phyloP scores from a whole-genome alignment of 1,140 invertebrate genomes.

The Heliconius melpomene region DNA sequence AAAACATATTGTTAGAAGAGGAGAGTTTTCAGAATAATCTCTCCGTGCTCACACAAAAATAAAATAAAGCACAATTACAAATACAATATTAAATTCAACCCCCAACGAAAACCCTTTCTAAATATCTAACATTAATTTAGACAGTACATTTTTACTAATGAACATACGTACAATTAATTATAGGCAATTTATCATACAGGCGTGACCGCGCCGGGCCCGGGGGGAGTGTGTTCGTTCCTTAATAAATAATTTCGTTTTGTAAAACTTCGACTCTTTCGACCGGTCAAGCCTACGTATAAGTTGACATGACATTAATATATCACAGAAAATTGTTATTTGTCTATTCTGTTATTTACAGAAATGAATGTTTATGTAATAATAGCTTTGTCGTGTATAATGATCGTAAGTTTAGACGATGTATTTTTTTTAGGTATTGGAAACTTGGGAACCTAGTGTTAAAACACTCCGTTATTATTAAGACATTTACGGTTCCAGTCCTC shows the following conservation, averaged over 20 bases:
- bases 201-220: neutral
- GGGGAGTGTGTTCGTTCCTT: neutral
- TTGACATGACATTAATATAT: constrained; percentile 5
- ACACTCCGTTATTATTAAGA: no score
- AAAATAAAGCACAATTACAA: no score
- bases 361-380: neutral
- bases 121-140: neutral
- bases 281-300: constrained; percentile 7
- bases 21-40: no score
- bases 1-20: no score
- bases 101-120: neutral
- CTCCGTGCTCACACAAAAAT: no score
- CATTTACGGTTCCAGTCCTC: no score
- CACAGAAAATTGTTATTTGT: constrained; percentile 6
- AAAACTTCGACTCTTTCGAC: constrained; percentile 1
- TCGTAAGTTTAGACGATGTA: no score
- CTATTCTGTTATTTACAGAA: neutral
- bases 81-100: no score
- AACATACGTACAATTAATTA: constrained; percentile 11
- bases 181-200: constrained; percentile 5
- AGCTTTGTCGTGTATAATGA: neutral
- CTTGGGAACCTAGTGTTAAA: no score
- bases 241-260: constrained; percentile 13
- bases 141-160: constrained; percentile 10
- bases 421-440: no score